Percentiles rank a stretch among this genome's conserved stretches.
phyloP scores from a whole-genome alignment of 2,113 vertebrate species.

The Lanius ludovicianus region DNA sequence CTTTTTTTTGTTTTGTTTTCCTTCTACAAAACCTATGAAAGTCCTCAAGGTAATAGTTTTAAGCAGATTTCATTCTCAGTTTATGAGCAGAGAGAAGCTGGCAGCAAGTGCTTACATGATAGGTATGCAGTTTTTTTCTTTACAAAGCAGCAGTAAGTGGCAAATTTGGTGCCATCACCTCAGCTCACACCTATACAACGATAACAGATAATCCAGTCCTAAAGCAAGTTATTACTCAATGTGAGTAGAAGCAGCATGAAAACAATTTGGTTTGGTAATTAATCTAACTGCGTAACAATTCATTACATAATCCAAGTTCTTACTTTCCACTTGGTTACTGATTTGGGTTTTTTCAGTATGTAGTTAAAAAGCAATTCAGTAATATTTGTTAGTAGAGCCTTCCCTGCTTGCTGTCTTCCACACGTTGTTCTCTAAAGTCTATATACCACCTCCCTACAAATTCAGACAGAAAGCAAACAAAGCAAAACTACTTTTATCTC shows the following conservation, averaged over 20 bases:
- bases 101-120: constrained; percentile 73
- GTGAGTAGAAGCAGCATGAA: background rate
- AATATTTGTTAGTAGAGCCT: background rate
- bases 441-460: background rate
- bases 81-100: constrained; percentile 30
- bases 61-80: constrained; percentile 63
- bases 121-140: constrained; percentile 61
- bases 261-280: constrained; percentile 24
- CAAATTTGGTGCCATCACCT: constrained; percentile 40
- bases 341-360: background rate
- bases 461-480: background rate
- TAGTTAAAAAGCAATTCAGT: background rate
- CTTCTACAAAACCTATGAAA: constrained; percentile 37
- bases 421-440: background rate
- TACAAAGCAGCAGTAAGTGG: constrained; percentile 21
- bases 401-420: background rate
- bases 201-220: constrained; percentile 28
- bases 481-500: background rate
- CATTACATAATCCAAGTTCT: background rate
- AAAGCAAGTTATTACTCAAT: constrained; percentile 16
- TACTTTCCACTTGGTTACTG: background rate
- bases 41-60: constrained; percentile 70
- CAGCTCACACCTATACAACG: constrained; percentile 10
- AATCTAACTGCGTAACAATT: background rate
- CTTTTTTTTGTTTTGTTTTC: background rate